Conservation (phyloP, 2,113 vertebrate genomes). For the Bettongia penicillata region DNA sequence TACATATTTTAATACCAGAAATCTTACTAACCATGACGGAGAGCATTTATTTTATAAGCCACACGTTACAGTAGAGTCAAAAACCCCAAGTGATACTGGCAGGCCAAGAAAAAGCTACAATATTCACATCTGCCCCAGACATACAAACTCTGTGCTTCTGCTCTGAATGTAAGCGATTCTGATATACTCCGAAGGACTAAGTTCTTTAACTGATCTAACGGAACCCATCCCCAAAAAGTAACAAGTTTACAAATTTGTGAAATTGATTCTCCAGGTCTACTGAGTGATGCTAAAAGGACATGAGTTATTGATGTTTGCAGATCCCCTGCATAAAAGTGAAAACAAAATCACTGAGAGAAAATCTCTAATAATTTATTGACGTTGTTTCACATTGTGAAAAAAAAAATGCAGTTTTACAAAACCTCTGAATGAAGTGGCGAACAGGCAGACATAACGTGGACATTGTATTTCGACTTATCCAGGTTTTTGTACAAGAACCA, state of each 20-base stretch:
- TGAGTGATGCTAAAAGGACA: slow-evolving; percentile 62
- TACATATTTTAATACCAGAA: background rate
- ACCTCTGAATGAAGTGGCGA: slow-evolving; percentile 87
- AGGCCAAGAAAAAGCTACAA: background rate
- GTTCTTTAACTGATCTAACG: slow-evolving; percentile 75
- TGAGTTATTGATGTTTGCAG: slow-evolving; percentile 51
- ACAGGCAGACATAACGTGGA: slow-evolving; percentile 82
- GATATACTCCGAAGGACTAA: slow-evolving; percentile 1
- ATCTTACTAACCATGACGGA: background rate
- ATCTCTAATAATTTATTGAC: slow-evolving; percentile 98
- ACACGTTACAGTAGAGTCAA: too few relatives aligned
- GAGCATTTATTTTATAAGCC: background rate
- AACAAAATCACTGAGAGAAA: slow-evolving; percentile 85
- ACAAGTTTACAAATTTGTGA: slow-evolving; percentile 49
- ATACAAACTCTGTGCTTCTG: background rate
- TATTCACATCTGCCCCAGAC: background rate
- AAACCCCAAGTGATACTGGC: background rate
- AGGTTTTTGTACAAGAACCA: slow-evolving; percentile 79
- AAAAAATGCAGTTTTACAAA: slow-evolving; percentile 92
- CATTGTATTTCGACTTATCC: slow-evolving; percentile 84
- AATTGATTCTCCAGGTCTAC: slow-evolving; percentile 53
- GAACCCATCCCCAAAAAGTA: slow-evolving; percentile 70
- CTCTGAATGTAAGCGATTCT: background rate
- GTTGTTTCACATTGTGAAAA: slow-evolving; percentile 99
- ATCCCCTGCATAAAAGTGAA: slow-evolving; percentile 18